These are phyloP conservation scores for Hoplostethus atlanticus DNA, from an alignment of 2,797 vertebrate species.

Conservation along the genomic window DNA sequence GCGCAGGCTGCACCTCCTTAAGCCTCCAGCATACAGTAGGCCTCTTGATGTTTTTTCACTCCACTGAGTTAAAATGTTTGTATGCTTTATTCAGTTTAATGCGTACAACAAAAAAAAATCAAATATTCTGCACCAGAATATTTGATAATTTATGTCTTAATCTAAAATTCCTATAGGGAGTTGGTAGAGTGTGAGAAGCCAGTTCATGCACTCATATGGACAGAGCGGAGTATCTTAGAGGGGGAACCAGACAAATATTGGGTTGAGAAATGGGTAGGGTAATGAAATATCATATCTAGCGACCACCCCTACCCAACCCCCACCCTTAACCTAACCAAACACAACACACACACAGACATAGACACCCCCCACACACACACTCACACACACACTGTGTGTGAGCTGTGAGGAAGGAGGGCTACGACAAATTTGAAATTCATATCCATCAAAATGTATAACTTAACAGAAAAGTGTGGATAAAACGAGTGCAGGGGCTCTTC, in stretches of 20 bases:
- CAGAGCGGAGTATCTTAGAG: neutral
- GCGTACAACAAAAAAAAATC: neutral
- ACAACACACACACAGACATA: neutral
- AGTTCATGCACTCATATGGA: neutral
- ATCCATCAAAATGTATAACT: slow-evolving; percentile 28
- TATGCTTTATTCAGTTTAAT: slow-evolving; percentile 2
- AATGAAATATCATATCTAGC: slow-evolving; percentile 64
- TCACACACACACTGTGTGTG: slow-evolving; percentile 1
- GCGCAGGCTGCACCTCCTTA: slow-evolving; percentile 82
- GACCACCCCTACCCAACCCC: slow-evolving; percentile 6
- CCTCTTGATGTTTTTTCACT: slow-evolving; percentile 56
- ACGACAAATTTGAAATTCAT: neutral
- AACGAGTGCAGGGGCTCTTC: neutral
- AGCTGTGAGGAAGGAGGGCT: no score
- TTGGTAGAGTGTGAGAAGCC: neutral
- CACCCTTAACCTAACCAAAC: slow-evolving; percentile 3
- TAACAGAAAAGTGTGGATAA: slow-evolving; percentile 1
- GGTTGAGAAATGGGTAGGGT: slow-evolving; percentile 24
- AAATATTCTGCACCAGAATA: neutral
- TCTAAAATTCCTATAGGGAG: neutral
- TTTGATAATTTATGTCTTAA: neutral
- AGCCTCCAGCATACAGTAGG: slow-evolving; percentile 82
- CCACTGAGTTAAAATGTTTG: slow-evolving; percentile 21
- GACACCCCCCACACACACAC: slow-evolving; percentile 7
- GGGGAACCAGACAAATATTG: slow-evolving; percentile 8